Conservation (phyloP, 64 coral and sea anemone species). For the Montipora capricornis region DNA sequence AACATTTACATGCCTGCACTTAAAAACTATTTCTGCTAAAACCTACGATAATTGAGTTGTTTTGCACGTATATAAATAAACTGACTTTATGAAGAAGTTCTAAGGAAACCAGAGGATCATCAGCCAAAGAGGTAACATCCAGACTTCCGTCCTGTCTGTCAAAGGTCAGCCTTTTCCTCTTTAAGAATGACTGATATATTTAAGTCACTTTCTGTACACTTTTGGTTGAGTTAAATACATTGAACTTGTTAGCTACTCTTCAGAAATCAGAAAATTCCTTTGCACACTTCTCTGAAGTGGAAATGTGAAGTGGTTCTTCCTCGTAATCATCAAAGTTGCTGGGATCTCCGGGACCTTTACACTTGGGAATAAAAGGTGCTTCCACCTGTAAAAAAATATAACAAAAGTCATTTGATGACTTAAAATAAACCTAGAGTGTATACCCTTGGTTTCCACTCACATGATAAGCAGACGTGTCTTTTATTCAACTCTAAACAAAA, state of each 20-base stretch:
- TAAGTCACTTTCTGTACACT: slow-evolving; percentile 80
- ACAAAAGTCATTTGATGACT: not conserved
- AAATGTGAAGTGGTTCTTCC: slow-evolving; percentile 95
- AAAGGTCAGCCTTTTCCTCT: not conserved
- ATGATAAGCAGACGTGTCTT: no score
- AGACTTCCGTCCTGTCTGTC: slow-evolving; percentile 5
- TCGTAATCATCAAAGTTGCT: slow-evolving; percentile 99
- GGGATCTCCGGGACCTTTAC: slow-evolving; percentile 96
- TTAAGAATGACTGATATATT: slow-evolving; percentile 51
- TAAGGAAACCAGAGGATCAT: slow-evolving; percentile 63
- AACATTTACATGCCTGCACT: slow-evolving; percentile 97
- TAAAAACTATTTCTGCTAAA: slow-evolving; percentile 96
- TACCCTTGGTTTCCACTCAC: no score
- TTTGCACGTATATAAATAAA: slow-evolving; percentile 92
- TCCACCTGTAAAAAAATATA: slow-evolving; percentile 73
- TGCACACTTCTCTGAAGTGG: slow-evolving; percentile 96
- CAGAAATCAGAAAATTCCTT: slow-evolving; percentile 99
- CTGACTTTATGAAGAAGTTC: slow-evolving; percentile 77
- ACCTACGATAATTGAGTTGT: slow-evolving; percentile 92
- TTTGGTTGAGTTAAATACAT: slow-evolving; percentile 78
- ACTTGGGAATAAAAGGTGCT: slow-evolving; percentile 99
- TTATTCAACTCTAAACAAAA: no score
- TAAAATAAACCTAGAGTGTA: no score
- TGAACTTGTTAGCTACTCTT: slow-evolving; percentile 29
- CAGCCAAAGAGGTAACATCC: slow-evolving; percentile 55